Evolutionary conservation across 2,797 vertebrate species (phyloP).

Genomic region (Myripristis murdjan): DNA sequence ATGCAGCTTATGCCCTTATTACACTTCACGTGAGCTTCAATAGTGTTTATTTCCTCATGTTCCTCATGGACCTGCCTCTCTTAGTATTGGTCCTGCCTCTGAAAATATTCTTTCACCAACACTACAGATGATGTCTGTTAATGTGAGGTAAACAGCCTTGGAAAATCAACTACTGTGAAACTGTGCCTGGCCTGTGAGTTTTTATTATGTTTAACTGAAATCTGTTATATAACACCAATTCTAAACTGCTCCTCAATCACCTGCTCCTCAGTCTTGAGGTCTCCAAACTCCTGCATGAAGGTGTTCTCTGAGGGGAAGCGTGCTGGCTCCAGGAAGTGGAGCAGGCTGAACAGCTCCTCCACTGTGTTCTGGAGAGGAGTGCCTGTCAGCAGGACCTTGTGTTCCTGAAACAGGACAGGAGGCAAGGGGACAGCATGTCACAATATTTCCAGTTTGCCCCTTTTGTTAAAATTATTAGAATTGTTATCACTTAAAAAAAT

Average conservation of each 20-base stretch:
- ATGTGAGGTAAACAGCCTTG: no score
- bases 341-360: conserved; percentile 97
- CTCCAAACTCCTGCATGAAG: conserved; percentile 99
- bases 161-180: no score
- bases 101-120: no score
- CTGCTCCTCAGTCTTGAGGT: conserved; percentile 99
- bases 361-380: conserved; percentile 99
- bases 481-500: no score
- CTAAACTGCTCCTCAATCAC: conserved; percentile 68
- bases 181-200: no score
- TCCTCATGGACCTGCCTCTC: no score
- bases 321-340: conserved; percentile 96
- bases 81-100: no score
- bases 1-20: no score
- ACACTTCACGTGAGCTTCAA: no score
- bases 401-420: conserved; percentile 86
- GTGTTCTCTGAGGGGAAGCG: conserved; percentile 96
- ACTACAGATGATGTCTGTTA: no score
- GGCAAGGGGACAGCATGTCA: background rate
- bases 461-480: background rate
- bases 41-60: no score
- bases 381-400: conserved; percentile 98
- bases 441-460: background rate
- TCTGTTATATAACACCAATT: background rate
- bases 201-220: background rate